Conservation (phyloP, 2,888 invertebrate species). For the Cylindroiulus punctatus region DNA sequence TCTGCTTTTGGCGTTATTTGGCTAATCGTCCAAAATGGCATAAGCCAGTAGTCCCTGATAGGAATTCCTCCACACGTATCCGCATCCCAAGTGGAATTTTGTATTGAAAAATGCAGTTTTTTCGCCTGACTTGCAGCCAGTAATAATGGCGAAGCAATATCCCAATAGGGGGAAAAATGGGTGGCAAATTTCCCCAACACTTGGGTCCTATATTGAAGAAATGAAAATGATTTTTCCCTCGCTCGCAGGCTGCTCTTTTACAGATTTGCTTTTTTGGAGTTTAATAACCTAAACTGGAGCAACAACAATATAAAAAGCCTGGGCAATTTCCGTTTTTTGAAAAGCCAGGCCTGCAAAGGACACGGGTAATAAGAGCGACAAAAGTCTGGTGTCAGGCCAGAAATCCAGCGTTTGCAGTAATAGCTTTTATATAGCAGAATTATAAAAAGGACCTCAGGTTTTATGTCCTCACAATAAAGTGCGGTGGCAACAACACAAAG, state of each 20-base stretch:
- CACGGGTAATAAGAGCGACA: slow-evolving; percentile 15
- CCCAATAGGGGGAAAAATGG: not conserved
- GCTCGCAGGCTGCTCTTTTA: slow-evolving; percentile 3
- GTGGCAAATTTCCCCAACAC: not conserved
- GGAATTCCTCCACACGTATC: slow-evolving; percentile 33
- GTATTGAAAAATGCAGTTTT: slow-evolving; percentile 43
- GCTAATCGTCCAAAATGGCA: not conserved
- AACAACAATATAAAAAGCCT: slow-evolving; percentile 30
- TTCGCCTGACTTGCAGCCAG: not conserved
- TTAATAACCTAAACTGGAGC: slow-evolving; percentile 47
- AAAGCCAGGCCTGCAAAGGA: not conserved
- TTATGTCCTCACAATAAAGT: slow-evolving; percentile 23
- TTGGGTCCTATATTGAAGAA: slow-evolving; percentile 16
- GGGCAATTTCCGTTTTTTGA: slow-evolving; percentile 37
- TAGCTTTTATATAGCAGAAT: slow-evolving; percentile 37
- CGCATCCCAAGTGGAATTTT: slow-evolving; percentile 5
- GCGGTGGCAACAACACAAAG: slow-evolving; percentile 10
- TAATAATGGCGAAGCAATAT: slow-evolving; percentile 38
- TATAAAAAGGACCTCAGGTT: slow-evolving; percentile 39
- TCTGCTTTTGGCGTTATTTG: not conserved
- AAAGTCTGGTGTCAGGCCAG: slow-evolving; percentile 31
- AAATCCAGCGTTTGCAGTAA: slow-evolving; percentile 8
- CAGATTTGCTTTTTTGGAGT: slow-evolving; percentile 31
- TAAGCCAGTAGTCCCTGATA: slow-evolving; percentile 5
- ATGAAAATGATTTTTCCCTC: slow-evolving; percentile 13